These are phyloP conservation scores for Isotomurus palustris DNA, from an alignment of 2,888 invertebrate species.

Conservation along the genomic window DNA sequence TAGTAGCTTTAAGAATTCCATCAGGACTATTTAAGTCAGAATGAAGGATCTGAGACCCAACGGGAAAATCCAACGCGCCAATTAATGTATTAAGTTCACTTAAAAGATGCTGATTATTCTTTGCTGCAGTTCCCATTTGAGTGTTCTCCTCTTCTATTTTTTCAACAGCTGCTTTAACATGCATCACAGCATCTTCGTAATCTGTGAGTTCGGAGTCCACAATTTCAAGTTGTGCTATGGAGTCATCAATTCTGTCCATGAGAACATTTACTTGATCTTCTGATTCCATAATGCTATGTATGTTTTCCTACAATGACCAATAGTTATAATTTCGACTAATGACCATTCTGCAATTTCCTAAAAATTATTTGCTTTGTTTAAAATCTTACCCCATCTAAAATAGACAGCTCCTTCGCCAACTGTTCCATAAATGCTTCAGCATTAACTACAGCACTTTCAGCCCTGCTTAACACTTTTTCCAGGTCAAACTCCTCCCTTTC, in stretches of 20 bases:
- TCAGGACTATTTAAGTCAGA: conserved; percentile 41
- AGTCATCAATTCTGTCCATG: conserved; percentile 68
- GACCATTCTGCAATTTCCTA: background rate
- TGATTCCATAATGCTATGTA: conserved; percentile 85
- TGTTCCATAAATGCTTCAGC: conserved; percentile 68
- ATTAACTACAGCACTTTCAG: conserved; percentile 83
- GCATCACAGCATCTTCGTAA: conserved; percentile 76
- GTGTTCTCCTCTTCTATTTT: conserved; percentile 87
- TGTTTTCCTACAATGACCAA: conserved; percentile 73
- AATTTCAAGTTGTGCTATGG: conserved; percentile 67
- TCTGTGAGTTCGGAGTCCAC: conserved; percentile 69
- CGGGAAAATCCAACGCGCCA: conserved; percentile 43
- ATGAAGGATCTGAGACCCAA: conserved; percentile 36
- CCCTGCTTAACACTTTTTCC: conserved; percentile 73
- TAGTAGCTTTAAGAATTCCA: conserved; percentile 42
- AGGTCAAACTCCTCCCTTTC: conserved; percentile 80
- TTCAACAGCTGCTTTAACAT: conserved; percentile 81
- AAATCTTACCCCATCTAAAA: conserved; percentile 68
- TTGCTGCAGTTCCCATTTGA: conserved; percentile 77
- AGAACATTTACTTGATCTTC: conserved; percentile 70
- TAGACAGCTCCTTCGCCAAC: conserved; percentile 74
- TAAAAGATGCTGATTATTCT: conserved; percentile 74
- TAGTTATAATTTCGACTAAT: too few relatives aligned
- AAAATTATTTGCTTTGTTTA: background rate
- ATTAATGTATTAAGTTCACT: conserved; percentile 70